A percentile compares a stretch with the other conserved stretches of the same genome.
Evolutionary conservation across 2,113 vertebrate species (phyloP).

Genomic region (Thryonomys swinderianus): DNA sequence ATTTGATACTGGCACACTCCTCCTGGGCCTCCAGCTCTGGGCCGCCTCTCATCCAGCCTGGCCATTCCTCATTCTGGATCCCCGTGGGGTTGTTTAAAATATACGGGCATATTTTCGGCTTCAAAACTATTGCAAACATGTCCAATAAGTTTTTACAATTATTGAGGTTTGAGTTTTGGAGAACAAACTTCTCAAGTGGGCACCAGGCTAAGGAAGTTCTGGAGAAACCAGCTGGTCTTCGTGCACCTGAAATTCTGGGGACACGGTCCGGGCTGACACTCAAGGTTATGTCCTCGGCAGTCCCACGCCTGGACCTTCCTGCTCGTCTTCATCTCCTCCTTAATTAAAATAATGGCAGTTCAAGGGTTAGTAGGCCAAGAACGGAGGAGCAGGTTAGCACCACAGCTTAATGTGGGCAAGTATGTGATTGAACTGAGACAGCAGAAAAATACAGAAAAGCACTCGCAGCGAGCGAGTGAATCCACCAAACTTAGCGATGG

Average conservation of each 20-base stretch:
- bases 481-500: rapidly evolving
- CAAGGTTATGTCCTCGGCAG: neutral
- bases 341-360: neutral
- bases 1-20: constrained; percentile 60
- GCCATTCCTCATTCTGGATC: constrained; percentile 43
- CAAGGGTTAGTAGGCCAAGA: neutral
- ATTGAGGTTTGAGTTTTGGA: constrained; percentile 36
- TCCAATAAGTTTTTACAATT: constrained; percentile 72
- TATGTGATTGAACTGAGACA: neutral
- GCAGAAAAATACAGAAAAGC: neutral
- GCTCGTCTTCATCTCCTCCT: neutral
- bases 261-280: neutral
- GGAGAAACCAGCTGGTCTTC: neutral
- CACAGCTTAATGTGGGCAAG: neutral
- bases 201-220: neutral
- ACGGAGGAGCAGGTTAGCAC: neutral
- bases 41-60: neutral
- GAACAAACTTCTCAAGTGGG: neutral
- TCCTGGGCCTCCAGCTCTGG: neutral
- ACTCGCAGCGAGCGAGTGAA: rapidly evolving
- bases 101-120: constrained; percentile 62
- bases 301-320: neutral
- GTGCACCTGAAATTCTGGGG: neutral
- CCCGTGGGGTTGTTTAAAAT: constrained; percentile 74
- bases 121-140: constrained; percentile 70